Evolutionary conservation across 2,797 vertebrate species (phyloP), one percentile per base, ranked within the genome.

Genomic region (Petrocephalus schoutedeni): DNA sequence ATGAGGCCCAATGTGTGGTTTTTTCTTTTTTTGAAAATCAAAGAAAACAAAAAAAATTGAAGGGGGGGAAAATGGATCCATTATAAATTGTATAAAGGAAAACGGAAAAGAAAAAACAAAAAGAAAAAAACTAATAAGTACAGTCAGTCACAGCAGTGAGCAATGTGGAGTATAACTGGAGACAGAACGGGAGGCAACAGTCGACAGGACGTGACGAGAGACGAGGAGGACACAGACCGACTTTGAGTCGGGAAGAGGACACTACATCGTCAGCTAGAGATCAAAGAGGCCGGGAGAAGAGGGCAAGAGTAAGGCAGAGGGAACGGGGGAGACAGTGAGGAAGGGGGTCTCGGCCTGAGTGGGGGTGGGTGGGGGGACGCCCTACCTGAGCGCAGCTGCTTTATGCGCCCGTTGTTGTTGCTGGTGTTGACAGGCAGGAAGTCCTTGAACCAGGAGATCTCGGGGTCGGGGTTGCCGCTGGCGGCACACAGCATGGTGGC

Each of bases 401-500:
- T 59, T 36, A 59, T 59, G 56, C 85, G 56, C 19, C 85, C 85
- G 19, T 98, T 98, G 94, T 98, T 98, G 95, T 96, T 97, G 95
- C 97, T 97, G 64, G 98, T 99, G 93, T 99, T 98, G 87, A 99
- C 98, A 0, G 98, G 98, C 89, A 99, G 95, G 93, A 98, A 99
- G 94, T 99, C 98, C 94, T 99, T 99, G 94, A 99, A 99, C 98
- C 98, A 99, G 90, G 97, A 98, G 93, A 99, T 99, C 96, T 99
- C 98, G 9, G 98, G 98, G 95, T 99, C 98, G 80, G 98, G 98
- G 93, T 97, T 98, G 89, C 98, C 98, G 59, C 98, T 99, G 91
- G 98, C 98, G 88, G 98, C 98, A 86, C 98, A 99, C 89, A 99
- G 94, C 98, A 99, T 99, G 90, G 98, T 99, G 95, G 98, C 98